Base-by-base conservation (phyloP, 2,888 invertebrate genomes). In the Hydrotaea cyrtoneurina region DNA sequence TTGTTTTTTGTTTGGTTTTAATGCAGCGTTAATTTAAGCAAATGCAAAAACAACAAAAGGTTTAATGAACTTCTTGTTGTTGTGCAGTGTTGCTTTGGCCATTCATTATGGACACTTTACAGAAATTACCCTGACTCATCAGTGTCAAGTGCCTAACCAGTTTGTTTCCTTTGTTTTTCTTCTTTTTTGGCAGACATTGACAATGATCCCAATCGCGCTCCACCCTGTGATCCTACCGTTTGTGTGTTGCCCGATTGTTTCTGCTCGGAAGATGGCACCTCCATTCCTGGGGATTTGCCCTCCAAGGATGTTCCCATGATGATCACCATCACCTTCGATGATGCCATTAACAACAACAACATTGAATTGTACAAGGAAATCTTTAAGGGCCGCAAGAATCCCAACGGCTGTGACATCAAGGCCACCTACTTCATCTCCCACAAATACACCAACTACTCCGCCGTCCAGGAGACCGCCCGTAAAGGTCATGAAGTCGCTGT, bases 271-370 rank as follows among this genome's bases (percentile, higher is more conserved):
- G 97, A 97, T 90, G 97, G 97, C 86, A 97, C 97, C 50, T 94
- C 94, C 59, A 96, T 97, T 88, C 97, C 97, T 85, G 97, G 97
- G 15, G 97, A 97, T 90, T 93, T 97, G 71, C 97, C 96, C 15
- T 92, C 95, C 85, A 96, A 95, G 93, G 97, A 97, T 89, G 97
- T 98, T 0, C 98, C 98, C 5, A 97, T 98, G 93, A 98, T 98
- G 98, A 96, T 98, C 90, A 97, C 97, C 80, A 96, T 98, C 91
- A 98, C 98, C 73, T 98, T 98, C 91, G 98, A 98, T 91, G 98
- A 98, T 90, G 98, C 98, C 90, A 97, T 98, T 93, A 98, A 98
- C 93, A 97, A 97, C 93, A 97, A 98, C 93, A 98, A 98, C 93
- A 98, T 98, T 91, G 97, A 97, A 89, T 93, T 98, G 73, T 98